Evolutionary conservation across 2,797 vertebrate genomes (phyloP), one percentile per base, ranked within the genome.

Genomic region (Catharus ustulatus): DNA sequence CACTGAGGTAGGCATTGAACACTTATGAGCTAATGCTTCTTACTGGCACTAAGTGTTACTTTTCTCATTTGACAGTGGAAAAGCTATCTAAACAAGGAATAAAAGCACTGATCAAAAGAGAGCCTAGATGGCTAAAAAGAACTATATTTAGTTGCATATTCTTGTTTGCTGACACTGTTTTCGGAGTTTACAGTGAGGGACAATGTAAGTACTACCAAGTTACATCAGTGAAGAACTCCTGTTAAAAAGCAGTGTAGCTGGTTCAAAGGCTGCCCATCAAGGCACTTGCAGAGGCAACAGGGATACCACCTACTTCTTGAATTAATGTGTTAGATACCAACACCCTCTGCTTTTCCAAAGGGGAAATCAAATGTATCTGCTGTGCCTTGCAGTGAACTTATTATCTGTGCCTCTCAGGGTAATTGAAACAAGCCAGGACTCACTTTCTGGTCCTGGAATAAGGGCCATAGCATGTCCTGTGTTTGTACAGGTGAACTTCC

Each of bases 321-420:
- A 77, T 16, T 17, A 32, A 14, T 66, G 7, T 51, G 29, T 36
- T 51, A 55, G 32, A 26, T 67, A 59, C 15, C 20, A 71, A 71
- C 9, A 71, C 1, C 6, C 12, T 2, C 5, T 38, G 40, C 55
- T 80, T 85, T 83, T 90, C 32, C 15, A 69, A 58, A 61, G 22
- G 9, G 19, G 9, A 87, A 84, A 64, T 54, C 1, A 4, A 64
- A 21, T 0, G 0, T 24, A 13, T 45, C 19, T 78, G 29, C 54
- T 61, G 18, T 63, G 52, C 12, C 67, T 66, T 55, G 24, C 32
- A 63, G 26, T 40, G 42, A 77, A 57, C 5, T 71, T 72, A 68
- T 29, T 75, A 72, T 16, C 42, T 49, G 8, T 55, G 38, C 12
- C 34, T 82, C 7, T 58, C 0, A 0, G 20, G 40, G 76, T n/a